Base-by-base conservation (phyloP, 1,140 invertebrate genomes). In the Notospermus geniculatus region DNA sequence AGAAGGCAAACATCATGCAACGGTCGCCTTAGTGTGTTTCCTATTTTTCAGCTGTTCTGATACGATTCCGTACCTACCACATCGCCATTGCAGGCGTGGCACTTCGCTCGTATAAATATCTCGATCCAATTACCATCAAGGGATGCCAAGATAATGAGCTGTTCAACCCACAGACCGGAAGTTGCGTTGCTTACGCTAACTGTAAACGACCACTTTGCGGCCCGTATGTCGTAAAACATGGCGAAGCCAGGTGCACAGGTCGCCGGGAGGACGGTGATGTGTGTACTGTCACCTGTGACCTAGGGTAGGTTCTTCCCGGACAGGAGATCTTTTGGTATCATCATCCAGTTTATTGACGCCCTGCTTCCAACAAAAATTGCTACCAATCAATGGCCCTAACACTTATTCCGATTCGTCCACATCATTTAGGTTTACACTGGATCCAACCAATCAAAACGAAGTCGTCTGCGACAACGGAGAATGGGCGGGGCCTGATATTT, bases 41-140 rank as follows among this genome's bases (percentile, higher is more conserved):
- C n/a, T n/a, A n/a, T n/a, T n/a, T n/a, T n/a, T n/a, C n/a, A 64
- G 62, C 43, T 22, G 57, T 60, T 2, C 19, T 50, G 36, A 54
- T 64, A 9, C 23, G 46, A 15, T 69, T 74, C 45, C 45, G 63
- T 0, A 70, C 67, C 7, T 62, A 29, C 23, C 63, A 67, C 29
- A 63, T 73, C 43, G 71, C 70, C 41, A 66, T 75, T 19, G 55
- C 71, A 2, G 70, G 67, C 11, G 63, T 75, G 11, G 39, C 64
- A 7, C 50, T 75, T 9, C 62, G 73, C 11, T 68, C 73, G 11
- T 71, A 58, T 11, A 56, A 64, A 7, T 60, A 59, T 52, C 62
- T 75, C 17, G 70, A 74, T 54, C 71, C 72, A 5, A 50, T 69
- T 13, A 68, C 63, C 23, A 59, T 71, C 15, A 30, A 63, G 4